A percentile compares a stretch with the other conserved stretches of the same genome.
Conservation (phyloP, 2,797 vertebrate species). For the Phoxinus dragarum region DNA sequence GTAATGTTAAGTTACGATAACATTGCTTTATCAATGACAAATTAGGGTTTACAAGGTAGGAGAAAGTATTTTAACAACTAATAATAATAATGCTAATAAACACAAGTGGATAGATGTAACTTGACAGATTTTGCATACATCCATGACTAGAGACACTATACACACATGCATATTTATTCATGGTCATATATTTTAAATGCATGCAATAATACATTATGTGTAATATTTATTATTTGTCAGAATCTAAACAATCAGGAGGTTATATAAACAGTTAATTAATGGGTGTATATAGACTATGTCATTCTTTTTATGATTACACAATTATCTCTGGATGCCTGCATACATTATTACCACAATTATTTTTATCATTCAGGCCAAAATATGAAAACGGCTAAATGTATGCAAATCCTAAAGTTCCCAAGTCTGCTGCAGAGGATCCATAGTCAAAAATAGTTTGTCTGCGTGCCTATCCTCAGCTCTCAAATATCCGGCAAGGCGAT, state of each 20-base stretch:
- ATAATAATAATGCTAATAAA: background rate
- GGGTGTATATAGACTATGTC: background rate
- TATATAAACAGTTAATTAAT: background rate
- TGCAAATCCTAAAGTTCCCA: constrained; percentile 21
- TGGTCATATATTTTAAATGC: background rate
- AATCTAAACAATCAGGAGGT: background rate
- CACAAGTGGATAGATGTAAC: background rate
- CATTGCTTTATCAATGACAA: background rate
- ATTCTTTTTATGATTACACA: background rate
- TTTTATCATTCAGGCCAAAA: background rate
- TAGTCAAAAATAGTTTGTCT: constrained; percentile 35
- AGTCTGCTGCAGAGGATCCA: background rate
- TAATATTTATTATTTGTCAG: background rate
- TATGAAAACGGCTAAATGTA: constrained; percentile 5
- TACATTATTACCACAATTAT: background rate
- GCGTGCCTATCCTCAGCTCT: constrained; percentile 41
- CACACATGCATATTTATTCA: background rate
- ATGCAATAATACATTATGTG: background rate
- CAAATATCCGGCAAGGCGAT: constrained; percentile 35
- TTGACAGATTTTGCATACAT: background rate
- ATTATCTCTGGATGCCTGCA: background rate
- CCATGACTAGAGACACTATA: background rate
- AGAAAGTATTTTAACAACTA: background rate
- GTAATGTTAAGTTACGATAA: no score
- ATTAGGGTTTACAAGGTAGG: no score